Percentiles rank a stretch among this genome's conserved stretches.
Conservation (phyloP, 2,797 vertebrate species). For the Malacoraja senta region DNA sequence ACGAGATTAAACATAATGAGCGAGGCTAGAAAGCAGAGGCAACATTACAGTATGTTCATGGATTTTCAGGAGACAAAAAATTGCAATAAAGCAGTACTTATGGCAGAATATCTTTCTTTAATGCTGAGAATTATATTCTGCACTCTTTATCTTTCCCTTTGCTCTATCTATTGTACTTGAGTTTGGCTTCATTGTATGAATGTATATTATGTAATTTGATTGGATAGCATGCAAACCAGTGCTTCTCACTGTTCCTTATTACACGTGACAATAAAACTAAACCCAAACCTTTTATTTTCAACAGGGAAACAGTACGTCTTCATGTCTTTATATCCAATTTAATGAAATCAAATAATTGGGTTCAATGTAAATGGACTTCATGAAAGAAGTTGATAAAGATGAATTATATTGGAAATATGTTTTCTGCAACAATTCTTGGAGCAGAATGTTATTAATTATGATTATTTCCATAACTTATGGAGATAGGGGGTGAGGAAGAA, state of each 20-base stretch:
- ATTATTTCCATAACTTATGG: neutral
- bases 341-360: too few species aligned
- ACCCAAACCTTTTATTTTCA: neutral
- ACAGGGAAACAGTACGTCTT: neutral
- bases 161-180: too few species aligned
- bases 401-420: neutral
- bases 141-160: too few species aligned
- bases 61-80: neutral
- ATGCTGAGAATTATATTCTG: too few species aligned
- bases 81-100: neutral
- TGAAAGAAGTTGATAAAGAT: neutral
- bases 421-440: neutral
- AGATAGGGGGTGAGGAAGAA: too few species aligned
- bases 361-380: too few species aligned
- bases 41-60: neutral
- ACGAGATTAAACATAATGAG: neutral
- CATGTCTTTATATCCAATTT: too few species aligned
- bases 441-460: neutral
- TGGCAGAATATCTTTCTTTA: neutral
- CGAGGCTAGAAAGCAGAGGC: neutral
- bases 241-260: too few species aligned
- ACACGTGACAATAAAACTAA: too few species aligned
- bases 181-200: too few species aligned
- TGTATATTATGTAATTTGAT: too few species aligned
- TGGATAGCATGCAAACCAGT: too few species aligned